phyloP scores from a whole-genome alignment of 2,113 vertebrate species.

The Apteryx mantelli region DNA sequence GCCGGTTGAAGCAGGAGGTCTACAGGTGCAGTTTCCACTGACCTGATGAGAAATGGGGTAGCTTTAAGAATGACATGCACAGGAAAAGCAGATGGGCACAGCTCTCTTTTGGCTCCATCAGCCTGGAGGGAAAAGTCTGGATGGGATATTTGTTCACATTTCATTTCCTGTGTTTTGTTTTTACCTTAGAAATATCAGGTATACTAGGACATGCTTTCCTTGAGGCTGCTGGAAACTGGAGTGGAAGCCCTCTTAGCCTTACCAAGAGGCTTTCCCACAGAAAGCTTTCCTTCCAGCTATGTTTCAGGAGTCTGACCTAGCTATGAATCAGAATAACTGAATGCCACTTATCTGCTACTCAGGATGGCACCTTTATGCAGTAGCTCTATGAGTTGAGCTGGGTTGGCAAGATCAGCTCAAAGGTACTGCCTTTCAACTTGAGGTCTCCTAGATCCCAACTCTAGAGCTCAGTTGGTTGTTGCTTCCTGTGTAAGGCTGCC shows the following conservation, averaged over 20 bases:
- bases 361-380: neutral
- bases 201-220: conserved; percentile 35
- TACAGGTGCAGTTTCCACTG: conserved; percentile 70
- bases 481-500: neutral
- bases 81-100: conserved; percentile 39
- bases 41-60: conserved; percentile 54
- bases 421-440: neutral
- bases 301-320: conserved; percentile 4
- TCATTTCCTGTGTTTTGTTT: conserved; percentile 60
- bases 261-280: conserved; percentile 29
- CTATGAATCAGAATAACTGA: neutral
- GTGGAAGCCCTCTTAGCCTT: conserved; percentile 48
- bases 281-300: conserved; percentile 44
- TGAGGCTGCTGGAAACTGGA: conserved; percentile 50
- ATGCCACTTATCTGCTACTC: neutral
- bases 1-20: conserved; percentile 42
- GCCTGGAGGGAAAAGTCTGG: conserved; percentile 63
- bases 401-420: neutral
- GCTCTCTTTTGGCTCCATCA: conserved; percentile 20
- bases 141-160: conserved; percentile 63
- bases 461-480: neutral
- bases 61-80: conserved; percentile 45
- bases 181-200: conserved; percentile 36
- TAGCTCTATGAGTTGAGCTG: neutral
- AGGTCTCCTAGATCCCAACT: neutral